A percentile compares a stretch with the other conserved stretches of the same genome.
phyloP scores from a whole-genome alignment of 2,888 invertebrate genomes.

The Melipona bicolor region DNA sequence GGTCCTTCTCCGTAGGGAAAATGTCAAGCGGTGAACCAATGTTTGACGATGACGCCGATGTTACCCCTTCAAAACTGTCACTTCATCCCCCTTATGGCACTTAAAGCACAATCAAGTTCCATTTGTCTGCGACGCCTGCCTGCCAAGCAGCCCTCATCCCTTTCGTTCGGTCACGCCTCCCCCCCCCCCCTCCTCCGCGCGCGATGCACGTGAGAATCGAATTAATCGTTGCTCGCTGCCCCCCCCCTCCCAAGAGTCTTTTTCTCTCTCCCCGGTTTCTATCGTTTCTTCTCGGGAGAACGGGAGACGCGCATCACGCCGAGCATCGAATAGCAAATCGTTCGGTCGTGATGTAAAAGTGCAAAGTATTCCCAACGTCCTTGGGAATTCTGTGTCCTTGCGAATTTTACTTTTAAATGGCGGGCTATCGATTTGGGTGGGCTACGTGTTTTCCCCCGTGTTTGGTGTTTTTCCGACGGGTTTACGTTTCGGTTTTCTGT shows the following conservation, averaged over 20 bases:
- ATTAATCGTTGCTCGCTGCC: slow-evolving; percentile 57
- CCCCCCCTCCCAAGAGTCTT: background rate
- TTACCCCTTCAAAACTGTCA: slow-evolving; percentile 74
- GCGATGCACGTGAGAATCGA: slow-evolving; percentile 62
- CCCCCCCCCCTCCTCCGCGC: slow-evolving; percentile 30
- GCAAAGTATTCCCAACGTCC: slow-evolving; percentile 1
- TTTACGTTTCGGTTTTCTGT: background rate
- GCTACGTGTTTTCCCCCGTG: background rate
- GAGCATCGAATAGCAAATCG: slow-evolving; percentile 20
- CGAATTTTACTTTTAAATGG: slow-evolving; percentile 27
- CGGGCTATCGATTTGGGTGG: slow-evolving; percentile 20
- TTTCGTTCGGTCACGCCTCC: background rate
- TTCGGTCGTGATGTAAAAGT: slow-evolving; percentile 13
- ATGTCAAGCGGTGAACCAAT: slow-evolving; percentile 73
- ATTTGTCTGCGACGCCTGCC: slow-evolving; percentile 65
- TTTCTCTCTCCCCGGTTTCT: background rate
- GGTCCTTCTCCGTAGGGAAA: slow-evolving; percentile 65
- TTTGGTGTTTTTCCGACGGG: background rate
- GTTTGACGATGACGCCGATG: slow-evolving; percentile 74
- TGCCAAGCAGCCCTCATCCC: background rate
- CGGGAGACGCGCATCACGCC: background rate
- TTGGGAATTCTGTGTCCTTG: background rate
- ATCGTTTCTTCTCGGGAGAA: background rate
- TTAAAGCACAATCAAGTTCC: slow-evolving; percentile 71
- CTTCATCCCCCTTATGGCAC: slow-evolving; percentile 67